Percentiles rank a stretch among this genome's conserved stretches.
Evolutionary conservation across 2,113 vertebrate species (phyloP).

Genomic region (Ceratotherium simum): DNA sequence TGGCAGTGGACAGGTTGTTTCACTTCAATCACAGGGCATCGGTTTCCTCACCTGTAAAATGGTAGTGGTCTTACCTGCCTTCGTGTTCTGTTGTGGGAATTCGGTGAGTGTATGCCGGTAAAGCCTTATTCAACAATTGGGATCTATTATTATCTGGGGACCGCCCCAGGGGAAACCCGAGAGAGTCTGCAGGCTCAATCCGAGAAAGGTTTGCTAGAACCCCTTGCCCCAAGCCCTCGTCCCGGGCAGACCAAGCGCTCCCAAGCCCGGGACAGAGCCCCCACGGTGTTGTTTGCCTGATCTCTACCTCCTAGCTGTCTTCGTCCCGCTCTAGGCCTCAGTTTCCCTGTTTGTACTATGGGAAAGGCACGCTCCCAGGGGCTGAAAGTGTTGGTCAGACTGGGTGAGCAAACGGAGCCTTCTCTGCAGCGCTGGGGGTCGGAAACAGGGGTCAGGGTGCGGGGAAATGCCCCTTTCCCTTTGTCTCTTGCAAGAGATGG

Average conservation of each 20-base stretch:
- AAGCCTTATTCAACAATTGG: conserved; percentile 28
- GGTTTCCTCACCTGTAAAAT: conserved; percentile 56
- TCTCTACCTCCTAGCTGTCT: background rate
- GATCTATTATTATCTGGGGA: conserved; percentile 66
- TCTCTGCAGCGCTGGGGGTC: background rate
- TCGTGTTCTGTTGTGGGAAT: conserved; percentile 40
- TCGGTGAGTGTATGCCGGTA: background rate
- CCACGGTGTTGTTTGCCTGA: background rate
- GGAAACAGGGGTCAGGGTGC: background rate
- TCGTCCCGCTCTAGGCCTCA: background rate
- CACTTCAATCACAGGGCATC: background rate
- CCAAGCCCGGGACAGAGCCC: background rate
- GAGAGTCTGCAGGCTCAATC: background rate
- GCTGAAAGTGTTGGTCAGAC: background rate
- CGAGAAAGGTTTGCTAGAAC: background rate
- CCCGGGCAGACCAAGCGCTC: background rate
- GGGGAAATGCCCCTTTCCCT: background rate
- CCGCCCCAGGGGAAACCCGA: conserved; percentile 46
- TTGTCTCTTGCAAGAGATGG: background rate
- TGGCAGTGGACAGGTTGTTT: background rate
- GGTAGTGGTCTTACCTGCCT: background rate
- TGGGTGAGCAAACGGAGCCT: background rate
- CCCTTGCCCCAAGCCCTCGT: background rate
- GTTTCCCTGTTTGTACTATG: background rate
- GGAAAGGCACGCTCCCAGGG: background rate